Evolutionary conservation across 2,113 vertebrate species (phyloP), one percentile per base, ranked within the genome.

Genomic region (Nothoprocta pentlandii): DNA sequence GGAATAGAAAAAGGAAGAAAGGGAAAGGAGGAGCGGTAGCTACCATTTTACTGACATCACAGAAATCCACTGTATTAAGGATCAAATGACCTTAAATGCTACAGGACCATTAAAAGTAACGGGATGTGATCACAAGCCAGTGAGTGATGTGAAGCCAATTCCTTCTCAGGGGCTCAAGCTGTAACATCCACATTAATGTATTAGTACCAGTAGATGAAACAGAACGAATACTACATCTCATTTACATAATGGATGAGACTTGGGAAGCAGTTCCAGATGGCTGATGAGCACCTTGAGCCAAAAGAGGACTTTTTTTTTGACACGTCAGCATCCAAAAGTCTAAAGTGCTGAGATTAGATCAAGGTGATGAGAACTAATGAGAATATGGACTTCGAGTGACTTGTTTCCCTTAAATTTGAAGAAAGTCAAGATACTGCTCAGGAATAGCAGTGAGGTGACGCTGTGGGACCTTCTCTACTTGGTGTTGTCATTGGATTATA

Each of bases 201-300:
- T 97, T 95, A 91, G 87, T 80, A 97, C 92, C 95, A 97, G 93
- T 80, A 97, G 95, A 96, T 97, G 95, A 97, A 96, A 97, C 94
- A 94, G 94, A 96, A 97, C 1, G 10, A 96, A 92, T 90, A 81
- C 62, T 87, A 91, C 74, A 89, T 91, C 95, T 97, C 92, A 97
- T 98, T 97, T 97, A 93, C 96, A 97, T 98, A 98, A 97, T 92
- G 89, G 89, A 96, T 97, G 97, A 97, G 89, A 77, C 58, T 82
- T 32, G 36, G 56, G 69, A 97, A 94, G 86, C 53, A 92, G 90
- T 94, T 98, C 96, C 97, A 98, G 97, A 97, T 98, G 97, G 96
- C 78, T 93, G 93, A 95, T 95, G 85, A 96, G 67, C 81, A 97
- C 95, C 96, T 97, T 95, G 95, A 97, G 92, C 95, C 96, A 97